Conservation (phyloP, 2,113 vertebrate genomes). For the Serilophus lunatus region DNA sequence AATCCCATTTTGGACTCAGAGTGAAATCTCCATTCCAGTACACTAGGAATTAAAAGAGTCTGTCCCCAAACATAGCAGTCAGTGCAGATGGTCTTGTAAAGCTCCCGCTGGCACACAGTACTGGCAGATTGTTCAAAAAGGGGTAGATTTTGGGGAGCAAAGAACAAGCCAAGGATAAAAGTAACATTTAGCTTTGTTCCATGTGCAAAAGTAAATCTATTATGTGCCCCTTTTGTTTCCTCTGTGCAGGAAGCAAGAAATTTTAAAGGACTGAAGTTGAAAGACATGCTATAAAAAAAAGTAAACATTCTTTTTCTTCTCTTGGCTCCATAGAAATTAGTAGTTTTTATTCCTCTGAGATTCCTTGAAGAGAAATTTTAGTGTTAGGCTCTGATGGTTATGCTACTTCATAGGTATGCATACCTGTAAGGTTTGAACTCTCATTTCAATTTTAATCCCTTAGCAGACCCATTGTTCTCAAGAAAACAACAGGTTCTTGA, state of each 20-base stretch:
- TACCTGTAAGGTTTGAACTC: background rate
- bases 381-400: background rate
- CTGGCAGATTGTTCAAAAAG: constrained; percentile 6
- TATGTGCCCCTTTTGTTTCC: background rate
- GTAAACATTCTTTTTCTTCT: constrained; percentile 15
- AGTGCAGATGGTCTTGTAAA: constrained; percentile 17
- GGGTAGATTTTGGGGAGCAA: background rate
- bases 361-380: background rate
- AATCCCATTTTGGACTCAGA: background rate
- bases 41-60: background rate
- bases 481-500: background rate
- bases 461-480: background rate
- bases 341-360: background rate
- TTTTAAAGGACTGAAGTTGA: background rate
- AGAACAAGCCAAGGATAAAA: constrained; percentile 23
- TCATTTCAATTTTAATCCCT: background rate
- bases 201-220: background rate
- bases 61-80: background rate
- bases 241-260: background rate
- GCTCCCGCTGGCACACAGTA: background rate
- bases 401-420: background rate
- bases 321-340: background rate
- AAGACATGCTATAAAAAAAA: background rate
- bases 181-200: constrained; percentile 13
- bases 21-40: background rate